Evolutionary conservation across 2,113 vertebrate genomes (phyloP), one percentile per base, ranked within the genome.

Genomic region (Athene noctua): DNA sequence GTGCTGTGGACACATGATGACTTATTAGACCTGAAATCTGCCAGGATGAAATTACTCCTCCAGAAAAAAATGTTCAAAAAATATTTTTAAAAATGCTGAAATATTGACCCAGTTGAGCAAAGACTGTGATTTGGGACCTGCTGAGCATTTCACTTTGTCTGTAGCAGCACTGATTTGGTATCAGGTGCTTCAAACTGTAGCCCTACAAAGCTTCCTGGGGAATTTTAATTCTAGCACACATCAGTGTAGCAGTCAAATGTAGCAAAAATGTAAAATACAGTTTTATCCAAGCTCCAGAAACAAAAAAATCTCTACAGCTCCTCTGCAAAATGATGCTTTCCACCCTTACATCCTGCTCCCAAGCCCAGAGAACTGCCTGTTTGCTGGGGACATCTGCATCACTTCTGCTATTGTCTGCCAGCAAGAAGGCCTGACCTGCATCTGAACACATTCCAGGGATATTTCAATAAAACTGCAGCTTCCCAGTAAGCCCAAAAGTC

Each of bases 401-500:
- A 34, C 78, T 80, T 88, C 27, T 13, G 12, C 75, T 65, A 12
- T 38, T 68, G 20, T 52, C 49, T 75, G 67, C 47, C 80, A 87
- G 34, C 40, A 73, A 78, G 42, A 51, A 86, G 55, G 49, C 32
- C 74, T 89, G 94, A 95, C 52, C 81, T 32, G 12, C 16, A 21
- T 32, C 65, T 94, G 92, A 97, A 91, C 68, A 84, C 85, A 73
- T 75, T 63, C 26, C 67, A 86, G 59, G 40, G 77, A 47, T 46
- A 72, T 88, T 85, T 94, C 96, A 89, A 55, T 62, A 80, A 80
- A 94, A 59, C 63, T 83, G 73, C 18, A 80, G 38, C 81, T 94
- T 72, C 86, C 65, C 90, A 61, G n/a, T 21, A 78, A 94, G 63
- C 34, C 82, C 63, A 47, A 29, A 92, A 91, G 73, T 63, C 52